A percentile compares a stretch with the other conserved stretches of the same genome.
These are phyloP conservation scores for Petrolisthes manimaculis DNA, from an alignment of 2,888 invertebrate genomes.

Conservation along the genomic window DNA sequence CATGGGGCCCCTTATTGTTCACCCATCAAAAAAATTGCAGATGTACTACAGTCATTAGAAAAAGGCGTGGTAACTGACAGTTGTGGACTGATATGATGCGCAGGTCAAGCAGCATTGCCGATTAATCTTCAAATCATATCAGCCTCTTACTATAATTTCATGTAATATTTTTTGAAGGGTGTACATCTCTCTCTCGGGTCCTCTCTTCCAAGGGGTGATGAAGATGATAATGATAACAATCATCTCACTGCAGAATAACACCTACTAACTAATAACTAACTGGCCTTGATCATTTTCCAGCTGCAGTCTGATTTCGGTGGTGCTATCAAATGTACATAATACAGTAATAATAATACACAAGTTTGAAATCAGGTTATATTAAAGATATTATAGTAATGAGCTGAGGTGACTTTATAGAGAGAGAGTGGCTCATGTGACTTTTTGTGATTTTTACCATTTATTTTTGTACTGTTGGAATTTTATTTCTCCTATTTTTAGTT, in stretches of 20 bases:
- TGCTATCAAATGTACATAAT: constrained; percentile 58
- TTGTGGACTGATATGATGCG: too few species aligned
- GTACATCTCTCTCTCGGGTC: neutral
- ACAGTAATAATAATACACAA: neutral
- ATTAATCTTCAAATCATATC: too few species aligned
- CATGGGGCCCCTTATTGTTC: too few species aligned
- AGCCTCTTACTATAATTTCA: too few species aligned
- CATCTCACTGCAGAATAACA: constrained; percentile 41
- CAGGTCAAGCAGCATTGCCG: too few species aligned
- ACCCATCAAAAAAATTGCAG: too few species aligned
- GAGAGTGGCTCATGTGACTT: constrained; percentile 36
- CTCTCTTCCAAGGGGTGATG: constrained; percentile 18
- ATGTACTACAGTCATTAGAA: too few species aligned
- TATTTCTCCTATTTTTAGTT: constrained; percentile 38
- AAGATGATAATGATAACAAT: neutral
- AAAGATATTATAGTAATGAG: constrained; percentile 38
- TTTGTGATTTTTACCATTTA: constrained; percentile 58
- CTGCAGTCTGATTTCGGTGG: constrained; percentile 62
- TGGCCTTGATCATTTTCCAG: constrained; percentile 61
- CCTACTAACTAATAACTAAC: constrained; percentile 61
- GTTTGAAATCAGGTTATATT: constrained; percentile 56
- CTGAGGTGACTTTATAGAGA: constrained; percentile 28
- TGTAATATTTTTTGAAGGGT: neutral
- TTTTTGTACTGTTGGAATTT: constrained; percentile 58
- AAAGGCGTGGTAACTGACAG: too few species aligned